A percentile compares a stretch with the other conserved stretches of the same genome.
Evolutionary conservation across 2,888 invertebrate species (phyloP).

Genomic region (Isoperla grammatica): DNA sequence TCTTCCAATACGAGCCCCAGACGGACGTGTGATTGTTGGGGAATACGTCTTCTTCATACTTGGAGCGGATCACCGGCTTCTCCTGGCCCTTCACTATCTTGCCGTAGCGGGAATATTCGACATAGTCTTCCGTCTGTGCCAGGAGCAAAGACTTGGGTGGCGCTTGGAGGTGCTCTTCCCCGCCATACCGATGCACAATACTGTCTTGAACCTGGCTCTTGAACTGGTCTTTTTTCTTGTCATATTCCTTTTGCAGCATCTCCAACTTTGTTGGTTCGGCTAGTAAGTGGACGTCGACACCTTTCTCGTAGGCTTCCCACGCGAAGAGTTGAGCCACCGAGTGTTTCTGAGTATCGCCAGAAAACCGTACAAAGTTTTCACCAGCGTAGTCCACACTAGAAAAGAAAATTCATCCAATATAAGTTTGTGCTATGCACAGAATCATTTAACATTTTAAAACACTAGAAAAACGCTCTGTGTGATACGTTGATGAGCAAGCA

Average conservation of each 20-base stretch:
- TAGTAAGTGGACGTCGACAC: conserved; percentile 89
- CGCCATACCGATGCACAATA: conserved; percentile 91
- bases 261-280: conserved; percentile 98
- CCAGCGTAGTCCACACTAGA: conserved; percentile 74
- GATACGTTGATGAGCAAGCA: no score
- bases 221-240: conserved; percentile 81
- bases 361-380: conserved; percentile 92
- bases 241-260: conserved; percentile 82
- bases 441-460: no score
- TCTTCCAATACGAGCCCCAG: conserved; percentile 95
- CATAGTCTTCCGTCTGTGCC: conserved; percentile 94
- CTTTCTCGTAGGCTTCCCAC: conserved; percentile 92
- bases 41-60: conserved; percentile 90
- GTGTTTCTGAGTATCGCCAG: conserved; percentile 89
- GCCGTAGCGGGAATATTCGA: conserved; percentile 92
- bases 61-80: conserved; percentile 71
- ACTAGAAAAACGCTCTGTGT: no score
- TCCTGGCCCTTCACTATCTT: conserved; percentile 68
- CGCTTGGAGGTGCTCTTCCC: conserved; percentile 82
- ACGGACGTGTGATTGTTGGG: conserved; percentile 91
- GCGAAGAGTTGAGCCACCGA: conserved; percentile 92
- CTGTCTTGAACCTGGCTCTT: conserved; percentile 74
- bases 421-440: no score
- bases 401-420: conserved; percentile 22
- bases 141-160: conserved; percentile 84